Conservation (phyloP, 2,888 invertebrate genomes). For the Magallana nippona region DNA sequence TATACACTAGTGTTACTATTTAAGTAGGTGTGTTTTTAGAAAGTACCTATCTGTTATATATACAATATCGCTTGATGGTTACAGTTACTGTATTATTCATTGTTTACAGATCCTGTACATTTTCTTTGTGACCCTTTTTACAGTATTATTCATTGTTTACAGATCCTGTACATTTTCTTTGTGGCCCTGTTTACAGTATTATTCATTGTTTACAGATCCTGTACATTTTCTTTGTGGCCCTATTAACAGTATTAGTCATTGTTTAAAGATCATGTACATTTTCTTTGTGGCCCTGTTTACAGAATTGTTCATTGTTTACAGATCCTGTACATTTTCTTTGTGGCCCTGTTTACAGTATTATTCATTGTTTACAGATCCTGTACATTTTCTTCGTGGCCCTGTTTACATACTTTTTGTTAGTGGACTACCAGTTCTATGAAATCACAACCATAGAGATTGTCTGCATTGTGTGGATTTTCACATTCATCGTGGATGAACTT, state of each 20-base stretch:
- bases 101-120: not conserved
- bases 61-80: too few relatives aligned
- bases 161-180: not conserved
- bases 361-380: constrained; percentile 66
- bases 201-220: not conserved
- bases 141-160: not conserved
- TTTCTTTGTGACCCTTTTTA: not conserved
- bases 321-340: not conserved
- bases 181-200: not conserved
- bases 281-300: not conserved
- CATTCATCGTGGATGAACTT: constrained; percentile 76
- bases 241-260: not conserved
- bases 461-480: constrained; percentile 77
- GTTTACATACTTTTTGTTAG: constrained; percentile 79
- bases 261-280: not conserved
- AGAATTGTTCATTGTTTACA: not conserved
- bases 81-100: too few relatives aligned
- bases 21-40: too few relatives aligned
- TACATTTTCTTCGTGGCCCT: constrained; percentile 77
- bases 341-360: not conserved
- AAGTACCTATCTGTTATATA: too few relatives aligned
- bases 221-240: not conserved
- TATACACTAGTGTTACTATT: too few relatives aligned
- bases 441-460: constrained; percentile 74
- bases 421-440: constrained; percentile 71